A percentile compares a stretch with the other conserved stretches of the same genome.
These are phyloP conservation scores for Dendroctonus ponderosae DNA, from an alignment of 1,140 invertebrate species.

Conservation along the genomic window DNA sequence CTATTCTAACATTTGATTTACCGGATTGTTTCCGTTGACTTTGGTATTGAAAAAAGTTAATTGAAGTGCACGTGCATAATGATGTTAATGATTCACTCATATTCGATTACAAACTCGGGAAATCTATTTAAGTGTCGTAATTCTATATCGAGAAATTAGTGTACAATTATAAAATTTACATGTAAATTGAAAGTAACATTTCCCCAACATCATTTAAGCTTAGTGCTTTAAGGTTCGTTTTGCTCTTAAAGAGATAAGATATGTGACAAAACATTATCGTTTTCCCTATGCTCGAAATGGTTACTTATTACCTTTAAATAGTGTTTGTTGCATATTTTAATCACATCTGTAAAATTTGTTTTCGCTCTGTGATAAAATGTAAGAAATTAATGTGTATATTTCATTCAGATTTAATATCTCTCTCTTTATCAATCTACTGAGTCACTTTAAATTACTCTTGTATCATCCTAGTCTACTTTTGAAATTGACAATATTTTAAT, in stretches of 20 bases:
- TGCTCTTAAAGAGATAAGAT: not conserved
- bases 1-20: too few species aligned
- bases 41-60: too few species aligned
- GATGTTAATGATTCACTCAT: too few species aligned
- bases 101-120: too few species aligned
- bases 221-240: not conserved
- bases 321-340: not conserved
- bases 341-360: conserved; percentile 8
- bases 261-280: not conserved
- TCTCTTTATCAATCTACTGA: not conserved
- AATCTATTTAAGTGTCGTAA: too few species aligned
- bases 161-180: not conserved
- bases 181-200: not conserved
- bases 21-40: too few species aligned
- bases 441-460: not conserved
- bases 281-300: not conserved
- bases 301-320: not conserved
- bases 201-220: not conserved
- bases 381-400: conserved; percentile 24
- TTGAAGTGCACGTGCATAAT: too few species aligned
- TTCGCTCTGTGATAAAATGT: conserved; percentile 31
- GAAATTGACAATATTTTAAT: conserved; percentile 23
- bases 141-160: too few species aligned
- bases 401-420: conserved; percentile 8
- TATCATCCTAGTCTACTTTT: conserved; percentile 13